Conservation (phyloP, 1,140 invertebrate species). For the Drosophila hydei region DNA sequence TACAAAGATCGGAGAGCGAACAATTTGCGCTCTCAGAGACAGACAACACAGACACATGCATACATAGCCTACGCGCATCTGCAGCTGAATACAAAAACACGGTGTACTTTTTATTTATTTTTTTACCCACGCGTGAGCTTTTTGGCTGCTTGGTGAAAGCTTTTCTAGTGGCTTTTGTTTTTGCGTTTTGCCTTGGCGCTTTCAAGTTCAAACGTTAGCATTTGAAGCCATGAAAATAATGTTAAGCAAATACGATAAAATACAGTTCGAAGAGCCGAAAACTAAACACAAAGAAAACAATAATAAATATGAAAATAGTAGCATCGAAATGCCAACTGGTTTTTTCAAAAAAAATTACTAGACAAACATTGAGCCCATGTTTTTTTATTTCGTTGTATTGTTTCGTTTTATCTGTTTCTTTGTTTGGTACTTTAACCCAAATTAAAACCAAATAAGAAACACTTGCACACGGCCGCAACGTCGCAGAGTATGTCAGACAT, state of each 20-base stretch:
- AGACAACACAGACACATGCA: too few relatives aligned
- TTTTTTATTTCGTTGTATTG: conserved; percentile 20
- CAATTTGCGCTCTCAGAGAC: background rate
- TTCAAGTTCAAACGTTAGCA: conserved; percentile 69
- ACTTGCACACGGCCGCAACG: conserved; percentile 13
- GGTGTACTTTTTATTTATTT: background rate
- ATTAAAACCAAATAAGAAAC: conserved; percentile 68
- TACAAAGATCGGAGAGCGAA: background rate
- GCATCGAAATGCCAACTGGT: conserved; percentile 58
- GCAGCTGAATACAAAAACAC: background rate
- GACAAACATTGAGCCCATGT: conserved; percentile 49
- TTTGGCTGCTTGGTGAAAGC: conserved; percentile 3
- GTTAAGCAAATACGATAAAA: conserved; percentile 61
- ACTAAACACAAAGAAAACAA: conserved; percentile 36
- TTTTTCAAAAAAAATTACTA: conserved; percentile 48
- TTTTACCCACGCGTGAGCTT: background rate
- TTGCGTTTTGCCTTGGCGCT: conserved; percentile 9
- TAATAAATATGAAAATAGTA: conserved; percentile 14
- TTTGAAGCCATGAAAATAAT: conserved; percentile 70
- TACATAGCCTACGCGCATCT: background rate
- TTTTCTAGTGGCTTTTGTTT: conserved; percentile 8
- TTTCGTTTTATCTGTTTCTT: conserved; percentile 6
- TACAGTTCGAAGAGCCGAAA: conserved; percentile 32
- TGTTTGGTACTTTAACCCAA: conserved; percentile 61
- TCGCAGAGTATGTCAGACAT: conserved; percentile 48